Conservation (phyloP, 2,888 invertebrate species). For the Arrhopalites spinosus region DNA sequence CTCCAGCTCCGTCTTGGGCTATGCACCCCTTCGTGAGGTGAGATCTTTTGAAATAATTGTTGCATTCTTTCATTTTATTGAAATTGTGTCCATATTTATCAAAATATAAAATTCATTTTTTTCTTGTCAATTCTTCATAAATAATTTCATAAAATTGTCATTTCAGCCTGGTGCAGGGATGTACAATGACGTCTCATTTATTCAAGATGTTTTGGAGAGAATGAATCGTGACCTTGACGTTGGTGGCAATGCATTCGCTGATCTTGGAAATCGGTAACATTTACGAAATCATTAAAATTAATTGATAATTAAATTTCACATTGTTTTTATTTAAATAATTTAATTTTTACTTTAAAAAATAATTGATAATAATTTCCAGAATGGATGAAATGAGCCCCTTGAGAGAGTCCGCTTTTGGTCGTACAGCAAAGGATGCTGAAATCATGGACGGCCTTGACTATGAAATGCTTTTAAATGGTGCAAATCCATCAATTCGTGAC, state of each 20-base stretch:
- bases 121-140: background rate
- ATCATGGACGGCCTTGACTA: slow-evolving; percentile 66
- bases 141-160: no score
- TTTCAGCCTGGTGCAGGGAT: slow-evolving; percentile 41
- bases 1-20: slow-evolving; percentile 41
- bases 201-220: slow-evolving; percentile 54
- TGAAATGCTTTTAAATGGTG: slow-evolving; percentile 70
- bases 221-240: slow-evolving; percentile 51
- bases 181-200: slow-evolving; percentile 46
- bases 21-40: slow-evolving; percentile 54
- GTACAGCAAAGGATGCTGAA: slow-evolving; percentile 52
- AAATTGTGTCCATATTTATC: background rate
- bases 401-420: slow-evolving; percentile 36
- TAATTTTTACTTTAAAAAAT: background rate
- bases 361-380: slow-evolving; percentile 24
- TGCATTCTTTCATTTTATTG: background rate
- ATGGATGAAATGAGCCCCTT: slow-evolving; percentile 44
- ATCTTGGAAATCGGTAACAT: slow-evolving; percentile 50
- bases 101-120: background rate
- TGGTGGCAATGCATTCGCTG: slow-evolving; percentile 44
- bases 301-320: background rate
- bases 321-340: background rate
- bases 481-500: slow-evolving; percentile 80
- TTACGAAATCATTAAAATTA: background rate
- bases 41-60: background rate